Evolutionary conservation across 1,140 invertebrate genomes (phyloP), one percentile per base, ranked within the genome.

Genomic region (Drosophila parabipectinata): DNA sequence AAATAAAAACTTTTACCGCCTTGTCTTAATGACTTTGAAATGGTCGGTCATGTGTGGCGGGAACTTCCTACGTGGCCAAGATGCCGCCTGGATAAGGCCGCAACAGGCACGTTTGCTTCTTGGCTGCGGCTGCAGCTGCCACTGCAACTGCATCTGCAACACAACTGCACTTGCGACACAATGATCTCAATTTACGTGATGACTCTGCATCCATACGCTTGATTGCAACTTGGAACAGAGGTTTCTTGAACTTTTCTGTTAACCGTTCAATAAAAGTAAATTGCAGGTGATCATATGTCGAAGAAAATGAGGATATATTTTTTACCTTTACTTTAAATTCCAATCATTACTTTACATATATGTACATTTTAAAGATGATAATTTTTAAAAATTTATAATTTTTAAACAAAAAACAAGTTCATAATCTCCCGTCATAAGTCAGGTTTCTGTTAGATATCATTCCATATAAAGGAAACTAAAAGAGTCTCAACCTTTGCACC

Each of bases 21-120:
- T 56, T 66, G 54, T 67, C 82, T 81, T 84, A 87, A 84, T 87
- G 81, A 71, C 82, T 87, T 84, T 76, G 68, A 77, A 77, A 85
- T 77, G 77, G 73, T 72, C 62, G 57, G 48, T 39, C 58, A 57
- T 69, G 63, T 69, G 66, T 69, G 64, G 26, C 63, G 26, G 67
- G n/a, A 48, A 54, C 6, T 50, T 6, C 14, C 32, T 56, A 73
- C 69, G 59, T 74, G 68, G 72, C 34, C 26, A 51, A 30, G 79
- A 26, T 45, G 45, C 74, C 53, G 18, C 50, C 52, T 39, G 37
- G 32, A 45, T 39, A 5, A 7, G 51, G 14, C 21, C 48, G 58
- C 57, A 58, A 61, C 53, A 51, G 75, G 60, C 79, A 84, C 80
- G 63, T 69, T 53, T 61, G 18, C 34, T 24, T 28, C 39, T 47